A percentile compares a stretch with the other conserved stretches of the same genome.
Conservation (phyloP, 2,113 vertebrate genomes). For the Hepsetus odoe region DNA sequence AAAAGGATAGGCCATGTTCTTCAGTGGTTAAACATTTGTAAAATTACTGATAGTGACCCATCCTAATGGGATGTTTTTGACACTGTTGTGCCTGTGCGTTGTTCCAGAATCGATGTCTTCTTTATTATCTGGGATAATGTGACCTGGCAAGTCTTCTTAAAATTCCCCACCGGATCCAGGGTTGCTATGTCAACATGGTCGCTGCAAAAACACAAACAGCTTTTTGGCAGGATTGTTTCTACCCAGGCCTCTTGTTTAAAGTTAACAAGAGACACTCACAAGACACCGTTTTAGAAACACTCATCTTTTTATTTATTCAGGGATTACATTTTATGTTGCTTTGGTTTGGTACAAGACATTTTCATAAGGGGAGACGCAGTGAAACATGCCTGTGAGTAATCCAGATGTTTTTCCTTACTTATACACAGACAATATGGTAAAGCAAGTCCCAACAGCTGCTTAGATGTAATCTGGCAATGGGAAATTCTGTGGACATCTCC, state of each 20-base stretch:
- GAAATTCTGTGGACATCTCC: background rate
- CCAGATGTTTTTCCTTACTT: background rate
- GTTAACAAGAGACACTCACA: background rate
- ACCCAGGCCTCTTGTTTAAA: background rate
- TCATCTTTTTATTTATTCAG: background rate
- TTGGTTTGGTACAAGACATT: background rate
- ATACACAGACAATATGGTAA: background rate
- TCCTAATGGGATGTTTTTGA: background rate
- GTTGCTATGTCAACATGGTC: constrained; percentile 26
- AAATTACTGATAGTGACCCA: background rate
- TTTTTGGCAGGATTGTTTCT: constrained; percentile 14
- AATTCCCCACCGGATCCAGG: background rate
- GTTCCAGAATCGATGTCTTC: background rate
- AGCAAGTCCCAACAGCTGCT: background rate
- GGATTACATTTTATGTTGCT: background rate
- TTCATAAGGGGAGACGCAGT: no score
- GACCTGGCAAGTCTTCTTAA: background rate
- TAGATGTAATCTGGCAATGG: background rate
- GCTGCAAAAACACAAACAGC: background rate
- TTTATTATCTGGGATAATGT: constrained; percentile 20
- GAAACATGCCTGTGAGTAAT: background rate
- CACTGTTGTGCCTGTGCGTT: background rate
- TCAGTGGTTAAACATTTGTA: background rate
- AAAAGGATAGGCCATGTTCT: no score
- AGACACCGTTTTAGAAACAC: constrained; percentile 5